These are phyloP conservation scores for Cyclargus thomasi DNA, from an alignment of 1,140 invertebrate genomes.

Conservation along the genomic window DNA sequence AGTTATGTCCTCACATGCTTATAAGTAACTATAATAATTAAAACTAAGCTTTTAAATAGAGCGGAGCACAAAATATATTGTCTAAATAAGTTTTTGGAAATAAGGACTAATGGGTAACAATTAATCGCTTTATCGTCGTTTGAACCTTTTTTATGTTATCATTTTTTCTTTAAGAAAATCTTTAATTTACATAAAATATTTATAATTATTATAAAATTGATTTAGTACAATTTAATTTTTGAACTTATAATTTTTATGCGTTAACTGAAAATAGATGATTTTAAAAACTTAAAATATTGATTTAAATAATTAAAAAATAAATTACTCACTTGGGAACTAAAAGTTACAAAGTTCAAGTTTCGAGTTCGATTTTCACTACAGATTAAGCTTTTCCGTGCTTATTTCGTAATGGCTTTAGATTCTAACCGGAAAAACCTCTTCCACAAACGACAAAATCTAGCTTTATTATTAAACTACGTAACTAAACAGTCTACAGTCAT, in stretches of 20 bases:
- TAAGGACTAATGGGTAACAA: neutral
- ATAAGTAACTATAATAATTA: neutral
- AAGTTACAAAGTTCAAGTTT: no score
- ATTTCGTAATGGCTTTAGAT: neutral
- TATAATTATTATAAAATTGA: neutral
- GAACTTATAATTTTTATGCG: neutral
- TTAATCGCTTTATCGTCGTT: neutral
- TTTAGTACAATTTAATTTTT: neutral
- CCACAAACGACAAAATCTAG: no score
- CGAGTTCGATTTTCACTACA: no score
- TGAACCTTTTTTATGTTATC: neutral
- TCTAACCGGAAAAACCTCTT: neutral
- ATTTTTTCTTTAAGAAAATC: neutral
- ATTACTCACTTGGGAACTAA: no score
- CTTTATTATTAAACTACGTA: neutral
- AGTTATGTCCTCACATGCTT: neutral
- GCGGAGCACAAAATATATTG: neutral
- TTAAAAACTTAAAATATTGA: no score
- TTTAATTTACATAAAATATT: neutral
- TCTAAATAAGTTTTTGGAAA: neutral
- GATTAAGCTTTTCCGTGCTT: neutral
- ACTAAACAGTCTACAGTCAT: neutral
- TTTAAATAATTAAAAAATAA: no score
- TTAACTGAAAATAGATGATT: no score
- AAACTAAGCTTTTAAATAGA: neutral